These are phyloP conservation scores for Tachypleus tridentatus DNA, from an alignment of 1,140 invertebrate species.

Conservation along the genomic window DNA sequence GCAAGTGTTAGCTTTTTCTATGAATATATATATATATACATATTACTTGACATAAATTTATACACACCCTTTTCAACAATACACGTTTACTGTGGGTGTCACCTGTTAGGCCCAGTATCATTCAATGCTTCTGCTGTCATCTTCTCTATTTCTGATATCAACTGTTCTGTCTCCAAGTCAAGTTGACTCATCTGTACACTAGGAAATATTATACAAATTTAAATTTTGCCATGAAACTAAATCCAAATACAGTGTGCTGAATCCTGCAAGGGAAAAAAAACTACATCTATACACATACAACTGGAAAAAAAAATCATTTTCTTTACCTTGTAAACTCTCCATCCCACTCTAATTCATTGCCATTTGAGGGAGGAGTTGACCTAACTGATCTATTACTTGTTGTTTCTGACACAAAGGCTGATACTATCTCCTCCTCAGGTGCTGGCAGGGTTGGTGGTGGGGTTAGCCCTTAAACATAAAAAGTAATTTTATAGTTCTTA, in stretches of 20 bases:
- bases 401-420: not conserved
- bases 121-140: slow-evolving; percentile 13
- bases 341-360: slow-evolving; percentile 20
- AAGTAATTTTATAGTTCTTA: not conserved
- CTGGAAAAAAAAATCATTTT: no score
- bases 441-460: not conserved
- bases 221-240: not conserved
- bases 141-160: slow-evolving; percentile 17
- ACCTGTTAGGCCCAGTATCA: slow-evolving; percentile 9
- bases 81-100: not conserved
- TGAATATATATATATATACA: no score
- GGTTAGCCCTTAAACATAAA: not conserved
- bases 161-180: slow-evolving; percentile 15
- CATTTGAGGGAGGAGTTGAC: slow-evolving; percentile 18
- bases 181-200: slow-evolving; percentile 17
- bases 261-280: not conserved
- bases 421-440: not conserved
- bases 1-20: no score
- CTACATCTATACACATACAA: no score
- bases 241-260: not conserved
- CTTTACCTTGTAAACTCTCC: slow-evolving; percentile 18
- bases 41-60: no score
- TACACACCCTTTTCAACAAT: no score
- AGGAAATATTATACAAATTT: not conserved
- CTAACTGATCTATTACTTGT: slow-evolving; percentile 11